These are phyloP conservation scores for Seira musarum DNA, from an alignment of 2,888 invertebrate species.

Conservation along the genomic window DNA sequence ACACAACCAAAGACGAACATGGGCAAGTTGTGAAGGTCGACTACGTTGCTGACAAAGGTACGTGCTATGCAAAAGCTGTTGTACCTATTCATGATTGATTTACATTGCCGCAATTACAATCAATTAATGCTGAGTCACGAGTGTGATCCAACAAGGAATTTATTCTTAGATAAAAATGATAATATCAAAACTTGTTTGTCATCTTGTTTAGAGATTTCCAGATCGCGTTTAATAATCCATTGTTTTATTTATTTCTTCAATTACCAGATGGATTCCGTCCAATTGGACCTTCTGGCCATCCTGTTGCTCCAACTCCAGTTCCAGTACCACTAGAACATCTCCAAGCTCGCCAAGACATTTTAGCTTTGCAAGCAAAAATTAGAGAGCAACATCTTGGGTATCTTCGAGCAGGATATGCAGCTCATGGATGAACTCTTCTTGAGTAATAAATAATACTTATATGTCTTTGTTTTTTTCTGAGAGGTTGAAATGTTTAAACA, in stretches of 20 bases:
- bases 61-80: slow-evolving; percentile 17
- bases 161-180: not conserved
- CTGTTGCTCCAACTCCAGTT: slow-evolving; percentile 43
- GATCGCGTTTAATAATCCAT: not conserved
- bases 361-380: slow-evolving; percentile 50
- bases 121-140: not conserved
- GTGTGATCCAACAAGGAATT: not conserved
- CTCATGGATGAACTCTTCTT: too few relatives aligned
- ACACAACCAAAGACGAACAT: slow-evolving; percentile 60
- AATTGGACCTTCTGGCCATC: slow-evolving; percentile 31
- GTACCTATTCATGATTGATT: not conserved
- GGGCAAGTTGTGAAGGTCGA: slow-evolving; percentile 61
- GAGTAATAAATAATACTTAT: too few relatives aligned
- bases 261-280: slow-evolving; percentile 58
- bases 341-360: slow-evolving; percentile 56
- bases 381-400: slow-evolving; percentile 59
- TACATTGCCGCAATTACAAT: not conserved
- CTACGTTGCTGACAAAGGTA: slow-evolving; percentile 63
- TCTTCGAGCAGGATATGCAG: slow-evolving; percentile 52
- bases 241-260: not conserved
- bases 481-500: too few relatives aligned
- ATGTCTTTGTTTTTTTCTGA: too few relatives aligned
- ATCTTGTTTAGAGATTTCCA: too few relatives aligned
- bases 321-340: slow-evolving; percentile 53
- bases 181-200: too few relatives aligned